These are phyloP conservation scores for Bombus sibiricus DNA, from an alignment of 1,140 invertebrate genomes.

Conservation along the genomic window DNA sequence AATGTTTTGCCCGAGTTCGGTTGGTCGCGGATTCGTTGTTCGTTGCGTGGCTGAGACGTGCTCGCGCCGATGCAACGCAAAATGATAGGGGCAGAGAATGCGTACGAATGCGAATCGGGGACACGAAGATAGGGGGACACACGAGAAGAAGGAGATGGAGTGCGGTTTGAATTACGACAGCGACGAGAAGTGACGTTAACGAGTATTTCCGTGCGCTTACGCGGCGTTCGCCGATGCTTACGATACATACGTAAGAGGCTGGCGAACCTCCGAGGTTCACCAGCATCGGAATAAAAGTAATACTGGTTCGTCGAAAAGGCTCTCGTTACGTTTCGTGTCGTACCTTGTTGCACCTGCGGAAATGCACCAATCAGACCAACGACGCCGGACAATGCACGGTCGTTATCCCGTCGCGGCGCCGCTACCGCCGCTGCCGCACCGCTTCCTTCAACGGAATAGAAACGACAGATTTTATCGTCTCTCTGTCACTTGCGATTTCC, in stretches of 20 bases:
- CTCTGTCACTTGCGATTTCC: conserved; percentile 37
- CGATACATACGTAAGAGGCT: conserved; percentile 59
- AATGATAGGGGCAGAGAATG: conserved; percentile 31
- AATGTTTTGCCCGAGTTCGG: conserved; percentile 25
- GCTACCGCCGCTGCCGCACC: neutral
- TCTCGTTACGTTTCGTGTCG: conserved; percentile 63
- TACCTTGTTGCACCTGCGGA: conserved; percentile 47
- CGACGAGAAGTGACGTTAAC: conserved; percentile 61
- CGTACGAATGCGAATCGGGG: conserved; percentile 22
- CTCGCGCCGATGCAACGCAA: conserved; percentile 10
- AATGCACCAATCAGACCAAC: conserved; percentile 49
- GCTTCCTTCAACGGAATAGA: conserved; percentile 39
- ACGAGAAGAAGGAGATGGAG: neutral
- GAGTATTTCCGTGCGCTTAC: conserved; percentile 59
- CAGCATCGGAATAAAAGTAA: conserved; percentile 41
- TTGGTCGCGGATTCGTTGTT: conserved; percentile 34
- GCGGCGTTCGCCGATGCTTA: conserved; percentile 45
- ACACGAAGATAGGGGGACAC: neutral
- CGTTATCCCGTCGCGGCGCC: conserved; percentile 55
- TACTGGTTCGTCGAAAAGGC: conserved; percentile 58
- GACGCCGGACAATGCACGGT: conserved; percentile 48
- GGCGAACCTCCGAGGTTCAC: conserved; percentile 19
- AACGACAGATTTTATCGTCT: conserved; percentile 58
- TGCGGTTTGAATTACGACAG: conserved; percentile 58
- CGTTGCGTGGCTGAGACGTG: neutral